Evolutionary conservation across 1,140 invertebrate genomes (phyloP), one percentile per base, ranked within the genome.

Genomic region (Kradibia gibbosae): DNA sequence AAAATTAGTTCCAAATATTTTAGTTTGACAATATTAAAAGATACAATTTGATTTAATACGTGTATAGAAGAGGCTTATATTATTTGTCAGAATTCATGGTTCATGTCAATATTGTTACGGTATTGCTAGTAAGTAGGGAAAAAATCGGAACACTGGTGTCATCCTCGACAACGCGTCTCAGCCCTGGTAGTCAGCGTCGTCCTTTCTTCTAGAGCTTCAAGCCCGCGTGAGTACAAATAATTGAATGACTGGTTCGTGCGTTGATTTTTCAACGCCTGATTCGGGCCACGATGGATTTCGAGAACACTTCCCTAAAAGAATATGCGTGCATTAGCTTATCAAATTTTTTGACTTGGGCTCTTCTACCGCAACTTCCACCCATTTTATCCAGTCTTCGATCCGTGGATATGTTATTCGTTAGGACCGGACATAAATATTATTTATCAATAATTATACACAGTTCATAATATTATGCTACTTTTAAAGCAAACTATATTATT

Each of bases 1-100:
- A 67, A 67, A 67, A 67, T 65, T 31, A 65, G 60, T 67, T 67
- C 50, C 50, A 53, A 20, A 53, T 3, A 22, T 53, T 53, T 20
- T 22, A 53, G 50, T 22, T 45, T 62, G 60, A 3, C 20, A 39
- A 22, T n/a, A 39, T 22, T 53, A 11, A 20, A 53, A 53, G 10
- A 53, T 53, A 53, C 3, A 20, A 17, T 3, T 53, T 20, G 3
- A 48, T 10, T 22, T 53, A 8, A n/a, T n/a, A n/a, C n/a, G n/a
- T n/a, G n/a, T n/a, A n/a, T n/a, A n/a, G n/a, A n/a, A n/a, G n/a
- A n/a, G n/a, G n/a, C n/a, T n/a, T 22, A 20, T 22, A 22, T 11
- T 53, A 20, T 53, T 53, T 53, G 5, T 53, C 50, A 53, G 22
- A 20, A 22, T 20, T 53, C 3, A 5, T 53, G 50, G 4, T 53